phyloP scores from a whole-genome alignment of 2,888 invertebrate genomes.

The Lasioglossum calceatum region DNA sequence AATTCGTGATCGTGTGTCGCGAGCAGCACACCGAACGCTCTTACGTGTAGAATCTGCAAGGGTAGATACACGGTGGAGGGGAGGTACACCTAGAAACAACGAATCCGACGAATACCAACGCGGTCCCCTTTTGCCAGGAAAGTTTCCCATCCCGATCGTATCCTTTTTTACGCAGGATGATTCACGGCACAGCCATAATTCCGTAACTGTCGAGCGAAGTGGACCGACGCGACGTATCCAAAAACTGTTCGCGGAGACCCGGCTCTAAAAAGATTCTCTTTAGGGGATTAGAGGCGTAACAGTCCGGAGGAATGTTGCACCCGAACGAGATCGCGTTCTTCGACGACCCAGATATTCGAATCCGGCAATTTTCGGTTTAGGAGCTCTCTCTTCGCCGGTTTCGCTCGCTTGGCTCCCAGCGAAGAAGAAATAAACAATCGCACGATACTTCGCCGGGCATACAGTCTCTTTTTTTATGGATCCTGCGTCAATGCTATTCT shows the following conservation, averaged over 20 bases:
- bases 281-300: background rate
- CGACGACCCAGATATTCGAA: background rate
- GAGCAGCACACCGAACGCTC: background rate
- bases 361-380: background rate
- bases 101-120: constrained; percentile 6
- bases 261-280: constrained; percentile 30
- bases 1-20: constrained; percentile 4
- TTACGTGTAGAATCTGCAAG: background rate
- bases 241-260: constrained; percentile 26
- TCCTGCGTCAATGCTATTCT: background rate
- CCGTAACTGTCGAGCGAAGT: constrained; percentile 20
- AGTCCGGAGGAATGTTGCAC: background rate
- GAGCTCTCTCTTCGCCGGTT: background rate
- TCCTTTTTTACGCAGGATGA: constrained; percentile 35
- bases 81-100: constrained; percentile 24
- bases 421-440: constrained; percentile 1
- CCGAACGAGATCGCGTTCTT: background rate
- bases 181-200: constrained; percentile 30
- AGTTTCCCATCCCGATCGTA: constrained; percentile 32
- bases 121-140: constrained; percentile 11
- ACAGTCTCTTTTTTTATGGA: background rate
- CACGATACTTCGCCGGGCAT: background rate
- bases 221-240: constrained; percentile 22
- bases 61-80: background rate
- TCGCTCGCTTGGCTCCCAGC: background rate